phyloP scores from a whole-genome alignment of 2,888 invertebrate species.

The Gymnoscelis rufifasciata region DNA sequence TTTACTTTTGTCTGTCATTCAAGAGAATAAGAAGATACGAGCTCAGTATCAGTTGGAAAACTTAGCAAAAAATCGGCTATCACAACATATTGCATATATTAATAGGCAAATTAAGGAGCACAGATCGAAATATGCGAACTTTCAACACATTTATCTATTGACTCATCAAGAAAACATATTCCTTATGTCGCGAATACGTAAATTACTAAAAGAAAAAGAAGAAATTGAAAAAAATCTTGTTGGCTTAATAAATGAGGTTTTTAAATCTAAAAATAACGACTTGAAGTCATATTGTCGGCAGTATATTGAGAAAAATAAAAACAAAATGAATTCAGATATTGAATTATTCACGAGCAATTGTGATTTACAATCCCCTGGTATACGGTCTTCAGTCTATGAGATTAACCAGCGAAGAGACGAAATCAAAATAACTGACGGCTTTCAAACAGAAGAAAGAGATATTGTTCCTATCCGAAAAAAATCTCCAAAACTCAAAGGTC shows the following conservation, averaged over 20 bases:
- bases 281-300: slow-evolving; percentile 56
- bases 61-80: slow-evolving; percentile 53
- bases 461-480: slow-evolving; percentile 36
- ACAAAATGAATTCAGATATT: slow-evolving; percentile 57
- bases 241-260: slow-evolving; percentile 53
- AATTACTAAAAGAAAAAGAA: slow-evolving; percentile 51
- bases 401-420: slow-evolving; percentile 9
- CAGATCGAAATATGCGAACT: slow-evolving; percentile 49
- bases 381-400: not conserved
- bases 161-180: slow-evolving; percentile 62
- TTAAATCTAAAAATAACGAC: slow-evolving; percentile 51
- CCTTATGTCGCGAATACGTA: slow-evolving; percentile 50
- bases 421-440: slow-evolving; percentile 18
- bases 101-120: slow-evolving; percentile 56
- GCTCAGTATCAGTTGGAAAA: slow-evolving; percentile 52
- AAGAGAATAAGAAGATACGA: slow-evolving; percentile 59
- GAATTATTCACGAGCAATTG: slow-evolving; percentile 46
- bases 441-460: slow-evolving; percentile 32
- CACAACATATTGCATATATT: slow-evolving; percentile 47
- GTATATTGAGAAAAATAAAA: slow-evolving; percentile 52
- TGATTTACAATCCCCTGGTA: not conserved
- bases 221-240: slow-evolving; percentile 52
- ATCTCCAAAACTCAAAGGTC: slow-evolving; percentile 51
- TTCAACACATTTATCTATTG: slow-evolving; percentile 57
- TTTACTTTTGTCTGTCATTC: slow-evolving; percentile 50